phyloP scores from a whole-genome alignment of 2,888 invertebrate genomes.

The Sarcophaga rosellei region DNA sequence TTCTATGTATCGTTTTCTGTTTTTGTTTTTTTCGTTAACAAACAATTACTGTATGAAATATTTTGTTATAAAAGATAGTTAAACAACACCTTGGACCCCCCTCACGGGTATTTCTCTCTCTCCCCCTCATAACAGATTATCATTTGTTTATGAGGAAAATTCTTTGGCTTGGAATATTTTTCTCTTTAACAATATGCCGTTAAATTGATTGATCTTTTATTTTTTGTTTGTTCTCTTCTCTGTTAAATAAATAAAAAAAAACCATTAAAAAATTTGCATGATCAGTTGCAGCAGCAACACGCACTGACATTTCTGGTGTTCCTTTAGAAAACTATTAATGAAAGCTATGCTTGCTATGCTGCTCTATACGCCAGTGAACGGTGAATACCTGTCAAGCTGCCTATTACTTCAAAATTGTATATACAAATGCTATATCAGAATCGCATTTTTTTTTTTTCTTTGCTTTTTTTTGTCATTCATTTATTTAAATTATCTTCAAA shows the following conservation, averaged over 20 bases:
- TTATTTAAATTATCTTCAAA: conserved; percentile 62
- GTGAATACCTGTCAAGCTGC: conserved; percentile 1
- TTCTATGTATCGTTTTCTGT: too few relatives aligned
- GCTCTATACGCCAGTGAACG: not conserved
- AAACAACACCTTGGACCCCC: conserved; percentile 24
- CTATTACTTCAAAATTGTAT: conserved; percentile 6
- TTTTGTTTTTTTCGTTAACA: too few relatives aligned
- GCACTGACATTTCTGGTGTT: conserved; percentile 41
- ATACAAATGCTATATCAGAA: not conserved
- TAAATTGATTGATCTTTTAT: conserved; percentile 65
- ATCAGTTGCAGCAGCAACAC: conserved; percentile 50
- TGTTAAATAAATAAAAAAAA: conserved; percentile 4
- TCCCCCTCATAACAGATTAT: not conserved
- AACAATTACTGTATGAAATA: conserved; percentile 47
- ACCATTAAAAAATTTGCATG: conserved; percentile 54
- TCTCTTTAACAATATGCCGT: conserved; percentile 58
- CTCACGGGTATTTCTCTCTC: not conserved
- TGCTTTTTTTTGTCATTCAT: conserved; percentile 53
- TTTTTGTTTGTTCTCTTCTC: not conserved
- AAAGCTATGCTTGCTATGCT: not conserved
- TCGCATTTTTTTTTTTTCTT: not conserved
- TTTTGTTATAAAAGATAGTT: conserved; percentile 24
- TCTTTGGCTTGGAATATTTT: conserved; percentile 8
- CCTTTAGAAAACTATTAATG: not conserved
- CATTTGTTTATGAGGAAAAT: conserved; percentile 11